Percentiles rank a stretch among this genome's conserved stretches.
Conservation (phyloP, 2,888 invertebrate species). For the Beris morrisii region DNA sequence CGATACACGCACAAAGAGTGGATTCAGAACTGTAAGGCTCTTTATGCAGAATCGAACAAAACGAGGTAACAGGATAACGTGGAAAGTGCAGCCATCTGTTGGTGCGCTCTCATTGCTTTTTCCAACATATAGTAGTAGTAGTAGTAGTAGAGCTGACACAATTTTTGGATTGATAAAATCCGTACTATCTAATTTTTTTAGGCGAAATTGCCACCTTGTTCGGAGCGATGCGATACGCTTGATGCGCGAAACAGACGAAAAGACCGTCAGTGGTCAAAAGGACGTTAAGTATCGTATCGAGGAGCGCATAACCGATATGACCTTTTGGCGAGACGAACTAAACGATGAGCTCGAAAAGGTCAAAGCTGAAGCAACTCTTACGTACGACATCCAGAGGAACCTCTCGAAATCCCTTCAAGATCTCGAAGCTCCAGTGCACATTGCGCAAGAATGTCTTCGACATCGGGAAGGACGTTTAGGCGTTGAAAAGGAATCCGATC, state of each 20-base stretch:
- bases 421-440: slow-evolving; percentile 87
- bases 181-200: background rate
- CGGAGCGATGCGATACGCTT: slow-evolving; percentile 77
- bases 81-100: no score
- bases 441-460: slow-evolving; percentile 92
- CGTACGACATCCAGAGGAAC: slow-evolving; percentile 69
- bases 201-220: slow-evolving; percentile 69
- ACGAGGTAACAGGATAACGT: slow-evolving; percentile 2
- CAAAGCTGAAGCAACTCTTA: slow-evolving; percentile 73
- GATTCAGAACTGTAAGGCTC: slow-evolving; percentile 71
- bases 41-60: slow-evolving; percentile 4
- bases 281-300: slow-evolving; percentile 86
- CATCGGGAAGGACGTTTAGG: slow-evolving; percentile 87
- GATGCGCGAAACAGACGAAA: slow-evolving; percentile 80
- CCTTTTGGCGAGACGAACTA: slow-evolving; percentile 91
- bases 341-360: slow-evolving; percentile 82
- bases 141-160: no score
- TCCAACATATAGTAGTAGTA: no score
- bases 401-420: slow-evolving; percentile 73
- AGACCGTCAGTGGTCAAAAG: slow-evolving; percentile 71
- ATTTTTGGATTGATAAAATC: no score
- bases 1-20: slow-evolving; percentile 91
- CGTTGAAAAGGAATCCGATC: slow-evolving; percentile 87
- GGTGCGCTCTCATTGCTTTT: no score
- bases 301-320: slow-evolving; percentile 88